Percentiles rank a stretch among this genome's conserved stretches.
Conservation (phyloP, 2,797 vertebrate species). For the Lates japonicus region DNA sequence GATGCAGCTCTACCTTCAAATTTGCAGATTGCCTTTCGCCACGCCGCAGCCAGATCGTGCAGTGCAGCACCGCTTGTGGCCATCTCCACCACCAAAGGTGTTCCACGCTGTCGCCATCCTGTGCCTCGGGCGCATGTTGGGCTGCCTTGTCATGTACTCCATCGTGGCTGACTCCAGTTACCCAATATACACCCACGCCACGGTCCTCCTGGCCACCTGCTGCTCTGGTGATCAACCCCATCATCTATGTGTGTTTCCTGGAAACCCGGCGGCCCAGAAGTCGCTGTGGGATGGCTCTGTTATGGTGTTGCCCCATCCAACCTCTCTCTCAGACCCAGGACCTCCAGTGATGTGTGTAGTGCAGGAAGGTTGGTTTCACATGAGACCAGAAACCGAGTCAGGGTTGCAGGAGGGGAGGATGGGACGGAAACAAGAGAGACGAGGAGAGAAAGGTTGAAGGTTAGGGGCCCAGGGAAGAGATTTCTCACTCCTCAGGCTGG, state of each 20-base stretch:
- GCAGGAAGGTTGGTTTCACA: constrained; percentile 55
- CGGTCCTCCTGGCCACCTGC: constrained; percentile 91
- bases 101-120: constrained; percentile 93
- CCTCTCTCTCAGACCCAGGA: constrained; percentile 90
- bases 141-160: constrained; percentile 93
- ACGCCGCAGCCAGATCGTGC: constrained; percentile 96
- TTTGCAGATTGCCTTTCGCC: constrained; percentile 93
- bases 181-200: constrained; percentile 92
- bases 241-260: constrained; percentile 94
- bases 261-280: constrained; percentile 94
- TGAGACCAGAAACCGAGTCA: constrained; percentile 35
- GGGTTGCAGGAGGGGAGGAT: constrained; percentile 22
- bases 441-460: neutral
- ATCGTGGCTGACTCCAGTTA: constrained; percentile 92
- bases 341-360: constrained; percentile 95
- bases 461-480: neutral
- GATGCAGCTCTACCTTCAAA: constrained; percentile 95
- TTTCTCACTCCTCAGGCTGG: constrained; percentile 35
- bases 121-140: constrained; percentile 93
- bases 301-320: constrained; percentile 90
- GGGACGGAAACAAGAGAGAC: neutral
- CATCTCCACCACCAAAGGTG: constrained; percentile 92
- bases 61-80: constrained; percentile 92
- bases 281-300: constrained; percentile 92
- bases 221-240: constrained; percentile 94